Evolutionary conservation across 2,113 vertebrate species (phyloP).

Genomic region (Ursus arctos): DNA sequence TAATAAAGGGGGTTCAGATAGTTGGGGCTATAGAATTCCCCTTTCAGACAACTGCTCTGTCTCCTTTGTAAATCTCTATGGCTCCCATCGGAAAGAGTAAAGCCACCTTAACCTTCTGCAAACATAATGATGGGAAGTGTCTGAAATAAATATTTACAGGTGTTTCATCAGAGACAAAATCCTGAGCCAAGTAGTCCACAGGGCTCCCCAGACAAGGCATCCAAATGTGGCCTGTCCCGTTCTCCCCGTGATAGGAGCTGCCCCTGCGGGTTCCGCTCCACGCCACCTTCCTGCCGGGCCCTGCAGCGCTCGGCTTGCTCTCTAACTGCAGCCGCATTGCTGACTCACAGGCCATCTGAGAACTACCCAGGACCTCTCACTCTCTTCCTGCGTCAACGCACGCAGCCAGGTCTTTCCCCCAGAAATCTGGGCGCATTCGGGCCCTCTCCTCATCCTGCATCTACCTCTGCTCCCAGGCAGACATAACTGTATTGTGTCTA

Average conservation of each 20-base stretch:
- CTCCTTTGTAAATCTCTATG: background rate
- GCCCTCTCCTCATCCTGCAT: background rate
- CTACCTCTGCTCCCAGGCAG: background rate
- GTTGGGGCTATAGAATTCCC: background rate
- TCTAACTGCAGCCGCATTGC: conserved; percentile 33
- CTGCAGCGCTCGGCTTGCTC: conserved; percentile 27
- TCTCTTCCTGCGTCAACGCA: background rate
- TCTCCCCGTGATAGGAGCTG: background rate
- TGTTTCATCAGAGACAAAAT: background rate
- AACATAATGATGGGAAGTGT: background rate
- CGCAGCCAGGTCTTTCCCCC: background rate
- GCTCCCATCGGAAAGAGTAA: background rate
- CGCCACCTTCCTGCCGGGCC: background rate
- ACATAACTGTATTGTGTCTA: background rate
- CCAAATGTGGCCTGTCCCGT: background rate
- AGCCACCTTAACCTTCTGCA: background rate
- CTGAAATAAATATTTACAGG: background rate
- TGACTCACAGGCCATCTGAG: conserved; percentile 69
- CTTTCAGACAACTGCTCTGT: background rate
- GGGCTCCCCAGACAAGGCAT: background rate
- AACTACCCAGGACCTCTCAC: background rate
- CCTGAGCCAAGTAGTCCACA: background rate
- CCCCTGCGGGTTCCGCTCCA: background rate
- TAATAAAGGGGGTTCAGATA: background rate
- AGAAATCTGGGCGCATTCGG: background rate